Base-by-base conservation (phyloP, 2,113 vertebrate genomes). In the Aramus guarauna region DNA sequence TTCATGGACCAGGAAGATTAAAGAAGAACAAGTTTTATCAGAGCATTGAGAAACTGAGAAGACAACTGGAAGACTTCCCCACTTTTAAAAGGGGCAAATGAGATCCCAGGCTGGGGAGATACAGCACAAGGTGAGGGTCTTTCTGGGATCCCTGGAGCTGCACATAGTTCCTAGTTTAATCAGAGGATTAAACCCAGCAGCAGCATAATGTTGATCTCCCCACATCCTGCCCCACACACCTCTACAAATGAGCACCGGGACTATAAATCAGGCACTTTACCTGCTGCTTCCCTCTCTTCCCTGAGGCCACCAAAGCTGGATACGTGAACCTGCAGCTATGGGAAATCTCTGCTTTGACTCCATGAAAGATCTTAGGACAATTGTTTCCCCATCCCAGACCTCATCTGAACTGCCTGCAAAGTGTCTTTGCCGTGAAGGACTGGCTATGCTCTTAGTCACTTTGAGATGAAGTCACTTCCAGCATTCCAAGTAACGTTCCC, bases 211-310 rank as follows among this genome's bases (percentile, higher is more conserved):
- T 6, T 32, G 30, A 18, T 36, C 11, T 75, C 68, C 11, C 24
- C 8, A 5, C 0, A 1, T 58, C 34, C 60, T 60, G 21, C 16
- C 36, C 32, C 47, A 18, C 0, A 0, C n/a, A 63, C 36, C 34
- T 29, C 47, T 79, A 39, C 37, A 62, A 59, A 4, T 6, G 62
- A 76, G 14, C 48, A 58, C 26, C 39, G 45, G 37, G 24, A 26
- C 27, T 62, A 2, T 12, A 73, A 83, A 45, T 6, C 58, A 52
- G 78, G 30, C 23, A 26, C 24, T 62, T 45, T 22, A 11, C 16
- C 72, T 41, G 34, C 50, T 75, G 21, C 78, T 53, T 43, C 27
- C 56, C 19, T 15, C 27, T 30, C 18, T 55, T 56, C 0, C 0
- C 26, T 15, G 53, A 37, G 43, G 16, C 27, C 75, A 68, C 27